These are phyloP conservation scores for Diglossa cyanea DNA, from an alignment of 2,797 vertebrate species.

Conservation along the genomic window DNA sequence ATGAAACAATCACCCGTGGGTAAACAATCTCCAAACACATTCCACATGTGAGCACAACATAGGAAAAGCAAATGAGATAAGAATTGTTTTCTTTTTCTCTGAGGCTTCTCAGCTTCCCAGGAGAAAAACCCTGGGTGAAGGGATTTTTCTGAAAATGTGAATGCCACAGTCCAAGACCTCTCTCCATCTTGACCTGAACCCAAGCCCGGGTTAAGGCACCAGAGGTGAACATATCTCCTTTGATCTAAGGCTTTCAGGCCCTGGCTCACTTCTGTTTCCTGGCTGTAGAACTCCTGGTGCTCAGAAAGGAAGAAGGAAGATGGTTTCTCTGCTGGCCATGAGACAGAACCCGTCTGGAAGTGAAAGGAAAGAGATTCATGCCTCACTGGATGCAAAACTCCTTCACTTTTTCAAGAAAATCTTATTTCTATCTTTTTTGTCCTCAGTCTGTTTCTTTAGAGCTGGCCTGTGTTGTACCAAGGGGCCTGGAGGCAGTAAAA, in stretches of 20 bases:
- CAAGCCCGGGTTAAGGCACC: not conserved
- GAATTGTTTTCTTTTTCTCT: not conserved
- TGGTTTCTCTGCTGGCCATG: not conserved
- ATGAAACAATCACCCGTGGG: not conserved
- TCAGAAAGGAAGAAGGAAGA: not conserved
- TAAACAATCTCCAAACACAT: not conserved
- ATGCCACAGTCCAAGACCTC: not conserved
- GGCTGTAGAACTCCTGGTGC: not conserved
- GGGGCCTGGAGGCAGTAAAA: not conserved
- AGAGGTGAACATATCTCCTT: not conserved
- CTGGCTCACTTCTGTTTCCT: not conserved
- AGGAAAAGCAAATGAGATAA: not conserved
- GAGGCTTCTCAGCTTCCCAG: not conserved
- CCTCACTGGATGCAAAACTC: not conserved
- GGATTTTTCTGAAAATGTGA: not conserved
- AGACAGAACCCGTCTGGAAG: not conserved
- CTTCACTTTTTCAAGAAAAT: not conserved
- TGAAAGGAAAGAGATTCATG: not conserved
- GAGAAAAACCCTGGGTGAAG: not conserved
- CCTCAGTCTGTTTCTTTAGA: not conserved
- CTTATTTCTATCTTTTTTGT: not conserved
- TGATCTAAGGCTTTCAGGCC: not conserved
- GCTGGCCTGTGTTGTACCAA: not conserved
- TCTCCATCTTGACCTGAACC: not conserved
- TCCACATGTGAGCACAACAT: not conserved